Conservation (phyloP, 2,888 invertebrate genomes). For the Pycnomerus fuliginosus region DNA sequence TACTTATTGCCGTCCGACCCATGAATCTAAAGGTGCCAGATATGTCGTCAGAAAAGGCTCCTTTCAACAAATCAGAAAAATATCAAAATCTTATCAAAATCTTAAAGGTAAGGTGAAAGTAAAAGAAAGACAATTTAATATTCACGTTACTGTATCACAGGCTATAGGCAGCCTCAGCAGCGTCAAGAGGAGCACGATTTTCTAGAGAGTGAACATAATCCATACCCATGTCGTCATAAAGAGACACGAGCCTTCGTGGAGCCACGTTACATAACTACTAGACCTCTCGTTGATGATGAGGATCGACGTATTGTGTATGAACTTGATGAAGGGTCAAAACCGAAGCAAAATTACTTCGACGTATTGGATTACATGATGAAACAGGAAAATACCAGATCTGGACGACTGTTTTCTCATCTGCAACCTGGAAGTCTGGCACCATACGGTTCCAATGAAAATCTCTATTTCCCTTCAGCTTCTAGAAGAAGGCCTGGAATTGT, state of each 20-base stretch:
- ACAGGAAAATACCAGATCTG: neutral
- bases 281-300: no score
- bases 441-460: slow-evolving; percentile 10
- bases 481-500: slow-evolving; percentile 3
- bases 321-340: neutral
- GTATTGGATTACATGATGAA: slow-evolving; percentile 6
- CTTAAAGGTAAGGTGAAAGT: slow-evolving; percentile 7
- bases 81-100: slow-evolving; percentile 10
- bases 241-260: no score
- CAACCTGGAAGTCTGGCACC: slow-evolving; percentile 15
- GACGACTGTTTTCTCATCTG: slow-evolving; percentile 8
- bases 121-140: no score
- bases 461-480: neutral
- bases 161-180: no score
- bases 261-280: no score
- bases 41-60: neutral
- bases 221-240: no score
- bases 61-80: slow-evolving; percentile 4
- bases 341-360: slow-evolving; percentile 5
- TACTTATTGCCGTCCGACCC: slow-evolving; percentile 4
- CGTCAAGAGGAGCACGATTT: no score
- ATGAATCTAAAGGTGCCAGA: neutral
- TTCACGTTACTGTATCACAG: no score
- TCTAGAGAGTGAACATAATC: no score
- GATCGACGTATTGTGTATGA: no score